Evolutionary conservation across 2,113 vertebrate species (phyloP).

Genomic region (Heterotis niloticus): DNA sequence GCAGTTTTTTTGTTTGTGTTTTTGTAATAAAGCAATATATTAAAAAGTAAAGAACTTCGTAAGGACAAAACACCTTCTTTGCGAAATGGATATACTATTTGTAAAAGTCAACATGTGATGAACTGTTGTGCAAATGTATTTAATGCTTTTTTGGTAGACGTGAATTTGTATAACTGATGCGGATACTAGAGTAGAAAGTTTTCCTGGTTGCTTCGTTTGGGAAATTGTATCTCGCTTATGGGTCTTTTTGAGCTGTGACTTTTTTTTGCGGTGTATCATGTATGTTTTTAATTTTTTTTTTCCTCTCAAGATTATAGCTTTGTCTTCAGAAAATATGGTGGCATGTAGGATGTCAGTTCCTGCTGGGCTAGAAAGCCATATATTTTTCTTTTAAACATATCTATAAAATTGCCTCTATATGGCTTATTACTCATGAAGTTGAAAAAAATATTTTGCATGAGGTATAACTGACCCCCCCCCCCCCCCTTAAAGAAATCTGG

Average conservation of each 20-base stretch:
- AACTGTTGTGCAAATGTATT: constrained; percentile 78
- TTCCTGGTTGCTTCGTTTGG: constrained; percentile 13
- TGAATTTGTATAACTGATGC: constrained; percentile 70
- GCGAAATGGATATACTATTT: constrained; percentile 63
- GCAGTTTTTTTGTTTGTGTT: background rate
- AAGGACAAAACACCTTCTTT: constrained; percentile 59
- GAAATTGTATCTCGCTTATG: constrained; percentile 67
- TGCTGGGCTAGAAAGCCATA: constrained; percentile 12
- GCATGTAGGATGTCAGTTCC: constrained; percentile 7
- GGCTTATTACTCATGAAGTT: background rate
- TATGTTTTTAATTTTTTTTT: background rate
- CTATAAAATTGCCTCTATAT: background rate
- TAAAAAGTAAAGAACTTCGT: constrained; percentile 51
- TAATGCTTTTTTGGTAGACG: constrained; percentile 79
- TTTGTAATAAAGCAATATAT: constrained; percentile 70
- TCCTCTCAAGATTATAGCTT: background rate
- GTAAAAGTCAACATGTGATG: constrained; percentile 53
- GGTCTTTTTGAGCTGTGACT: constrained; percentile 46
- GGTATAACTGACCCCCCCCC: background rate
- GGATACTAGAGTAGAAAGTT: background rate
- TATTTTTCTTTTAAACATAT: background rate
- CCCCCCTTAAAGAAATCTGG: too few relatives aligned
- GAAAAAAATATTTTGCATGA: background rate
- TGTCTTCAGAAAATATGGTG: constrained; percentile 2
- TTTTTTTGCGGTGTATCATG: constrained; percentile 48